phyloP scores from a whole-genome alignment of 1,140 invertebrate species.

The Sitobion miscanthi region DNA sequence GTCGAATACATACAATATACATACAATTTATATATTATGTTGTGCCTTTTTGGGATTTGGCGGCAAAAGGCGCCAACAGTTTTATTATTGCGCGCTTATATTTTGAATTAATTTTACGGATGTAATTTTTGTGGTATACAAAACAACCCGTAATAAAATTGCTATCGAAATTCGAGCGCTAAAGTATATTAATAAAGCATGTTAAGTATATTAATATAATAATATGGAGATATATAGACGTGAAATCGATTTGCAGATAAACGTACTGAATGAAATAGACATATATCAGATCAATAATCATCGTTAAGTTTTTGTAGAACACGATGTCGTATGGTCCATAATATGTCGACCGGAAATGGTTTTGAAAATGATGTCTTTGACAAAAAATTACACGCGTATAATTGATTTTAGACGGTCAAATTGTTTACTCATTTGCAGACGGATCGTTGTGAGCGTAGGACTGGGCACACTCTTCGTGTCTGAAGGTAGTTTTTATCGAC shows the following conservation, averaged over 20 bases:
- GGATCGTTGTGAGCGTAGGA: not conserved
- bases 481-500: conserved; percentile 1
- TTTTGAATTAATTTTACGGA: not conserved
- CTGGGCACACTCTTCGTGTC: not conserved
- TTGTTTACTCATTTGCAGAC: not conserved
- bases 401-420: not conserved
- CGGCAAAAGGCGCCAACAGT: not conserved
- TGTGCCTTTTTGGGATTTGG: no score
- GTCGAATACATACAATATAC: not conserved
- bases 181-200: no score
- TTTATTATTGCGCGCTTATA: not conserved
- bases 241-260: not conserved
- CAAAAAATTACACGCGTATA: not conserved
- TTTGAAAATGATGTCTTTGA: not conserved
- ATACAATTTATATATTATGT: not conserved
- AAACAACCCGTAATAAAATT: not conserved
- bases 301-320: not conserved
- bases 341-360: not conserved
- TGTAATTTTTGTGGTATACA: not conserved
- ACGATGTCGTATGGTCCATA: not conserved
- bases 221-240: no score
- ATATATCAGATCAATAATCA: not conserved
- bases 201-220: no score
- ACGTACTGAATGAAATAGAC: not conserved
- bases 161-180: not conserved